Conservation (phyloP, 2,888 invertebrate species). For the Microctonus aethiopoides region DNA sequence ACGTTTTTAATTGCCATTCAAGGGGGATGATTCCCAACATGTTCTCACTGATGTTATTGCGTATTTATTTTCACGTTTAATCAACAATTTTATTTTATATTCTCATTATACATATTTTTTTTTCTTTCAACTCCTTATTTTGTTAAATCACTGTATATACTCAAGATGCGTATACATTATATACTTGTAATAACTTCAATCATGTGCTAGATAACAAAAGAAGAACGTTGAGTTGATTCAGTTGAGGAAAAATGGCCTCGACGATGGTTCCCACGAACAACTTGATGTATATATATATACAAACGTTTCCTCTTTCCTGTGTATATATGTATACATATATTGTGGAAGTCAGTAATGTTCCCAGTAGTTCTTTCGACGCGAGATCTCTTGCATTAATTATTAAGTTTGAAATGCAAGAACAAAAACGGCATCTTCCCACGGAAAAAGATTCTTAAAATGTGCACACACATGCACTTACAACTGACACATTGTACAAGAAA, state of each 20-base stretch:
- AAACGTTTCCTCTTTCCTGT: slow-evolving; percentile 62
- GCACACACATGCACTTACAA: slow-evolving; percentile 6
- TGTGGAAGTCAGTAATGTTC: slow-evolving; percentile 54
- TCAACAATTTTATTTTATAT: background rate
- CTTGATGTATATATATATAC: slow-evolving; percentile 33
- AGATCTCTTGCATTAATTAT: slow-evolving; percentile 63
- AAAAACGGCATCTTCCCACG: slow-evolving; percentile 61
- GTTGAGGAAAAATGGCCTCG: slow-evolving; percentile 54
- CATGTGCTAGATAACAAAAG: slow-evolving; percentile 22
- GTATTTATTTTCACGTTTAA: background rate
- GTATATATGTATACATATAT: background rate
- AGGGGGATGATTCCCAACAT: slow-evolving; percentile 10
- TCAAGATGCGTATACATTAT: background rate
- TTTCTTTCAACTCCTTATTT: background rate
- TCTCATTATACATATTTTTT: background rate
- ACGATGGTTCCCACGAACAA: slow-evolving; percentile 59
- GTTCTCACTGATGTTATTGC: background rate
- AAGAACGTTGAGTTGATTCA: slow-evolving; percentile 11
- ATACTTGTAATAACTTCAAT: slow-evolving; percentile 11
- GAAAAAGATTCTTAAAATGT: slow-evolving; percentile 30
- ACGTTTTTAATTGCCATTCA: slow-evolving; percentile 25
- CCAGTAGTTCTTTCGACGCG: slow-evolving; percentile 57
- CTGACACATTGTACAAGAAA: background rate
- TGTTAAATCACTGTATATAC: background rate
- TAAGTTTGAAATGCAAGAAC: slow-evolving; percentile 40